Percentiles rank a stretch among this genome's conserved stretches.
phyloP scores from a whole-genome alignment of 2,888 invertebrate genomes.

The Andrena fulva region DNA sequence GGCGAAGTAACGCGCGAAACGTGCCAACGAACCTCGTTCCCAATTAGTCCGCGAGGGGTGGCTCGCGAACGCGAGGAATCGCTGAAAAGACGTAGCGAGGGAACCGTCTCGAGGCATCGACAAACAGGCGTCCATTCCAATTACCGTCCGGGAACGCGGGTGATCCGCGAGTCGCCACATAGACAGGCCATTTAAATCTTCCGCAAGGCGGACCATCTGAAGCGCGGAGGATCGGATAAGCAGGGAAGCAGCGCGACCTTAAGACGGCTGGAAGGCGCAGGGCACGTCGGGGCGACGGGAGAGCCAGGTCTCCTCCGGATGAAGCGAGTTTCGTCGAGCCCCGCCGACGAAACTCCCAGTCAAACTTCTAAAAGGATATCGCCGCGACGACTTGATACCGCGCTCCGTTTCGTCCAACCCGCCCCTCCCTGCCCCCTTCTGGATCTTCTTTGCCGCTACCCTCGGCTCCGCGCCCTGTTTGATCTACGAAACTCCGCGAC shows the following conservation, averaged over 20 bases:
- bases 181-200: slow-evolving; percentile 72
- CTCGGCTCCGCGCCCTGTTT: slow-evolving; percentile 35
- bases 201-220: slow-evolving; percentile 38
- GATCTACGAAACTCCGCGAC: slow-evolving; percentile 56
- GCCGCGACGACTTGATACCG: slow-evolving; percentile 66
- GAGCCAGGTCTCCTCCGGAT: slow-evolving; percentile 3
- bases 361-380: slow-evolving; percentile 74
- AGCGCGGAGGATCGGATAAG: slow-evolving; percentile 9
- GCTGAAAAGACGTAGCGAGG: slow-evolving; percentile 9
- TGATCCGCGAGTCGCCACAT: slow-evolving; percentile 55
- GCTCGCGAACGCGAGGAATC: not conserved
- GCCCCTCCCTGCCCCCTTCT: not conserved
- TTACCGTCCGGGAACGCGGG: slow-evolving; percentile 14
- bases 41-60: slow-evolving; percentile 19
- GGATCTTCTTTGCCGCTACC: not conserved
- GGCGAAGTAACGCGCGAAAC: not conserved
- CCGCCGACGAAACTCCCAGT: slow-evolving; percentile 55
- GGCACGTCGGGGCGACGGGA: not conserved
- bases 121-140: slow-evolving; percentile 42
- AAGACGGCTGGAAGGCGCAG: slow-evolving; percentile 7
- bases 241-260: slow-evolving; percentile 24
- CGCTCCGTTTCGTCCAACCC: slow-evolving; percentile 41
- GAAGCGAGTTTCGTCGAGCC: slow-evolving; percentile 6
- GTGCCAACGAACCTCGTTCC: not conserved
- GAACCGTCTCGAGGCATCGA: not conserved